Evolutionary conservation across 23 tunicate species (phyloP).

Genomic region (Diplosoma virens): DNA sequence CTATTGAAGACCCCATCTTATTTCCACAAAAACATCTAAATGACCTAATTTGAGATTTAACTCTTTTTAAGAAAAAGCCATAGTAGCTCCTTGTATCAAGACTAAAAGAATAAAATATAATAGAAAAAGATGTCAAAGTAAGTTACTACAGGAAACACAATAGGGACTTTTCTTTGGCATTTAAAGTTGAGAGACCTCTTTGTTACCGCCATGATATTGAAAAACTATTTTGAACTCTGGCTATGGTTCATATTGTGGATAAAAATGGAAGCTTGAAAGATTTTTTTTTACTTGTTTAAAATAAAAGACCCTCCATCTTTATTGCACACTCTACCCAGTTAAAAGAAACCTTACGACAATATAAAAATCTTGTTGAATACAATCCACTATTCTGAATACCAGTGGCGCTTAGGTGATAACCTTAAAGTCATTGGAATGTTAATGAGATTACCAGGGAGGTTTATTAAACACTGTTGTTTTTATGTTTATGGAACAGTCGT

Average conservation of each 20-base stretch:
- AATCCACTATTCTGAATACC: constrained; percentile 11
- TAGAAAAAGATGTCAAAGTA: neutral
- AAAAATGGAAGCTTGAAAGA: neutral
- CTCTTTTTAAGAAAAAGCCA: neutral
- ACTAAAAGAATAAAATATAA: neutral
- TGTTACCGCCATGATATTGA: neutral
- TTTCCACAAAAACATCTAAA: neutral
- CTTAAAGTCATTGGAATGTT: constrained; percentile 13
- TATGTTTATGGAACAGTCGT: constrained; percentile 8
- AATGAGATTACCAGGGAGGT: neutral
- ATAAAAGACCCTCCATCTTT: neutral
- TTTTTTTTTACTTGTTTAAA: neutral
- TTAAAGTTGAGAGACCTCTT: neutral
- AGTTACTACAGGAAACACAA: neutral
- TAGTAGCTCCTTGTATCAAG: too few species aligned
- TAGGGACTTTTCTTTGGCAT: neutral
- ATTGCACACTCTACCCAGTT: constrained; percentile 12
- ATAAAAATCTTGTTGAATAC: neutral
- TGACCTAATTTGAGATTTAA: neutral
- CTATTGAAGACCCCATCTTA: neutral
- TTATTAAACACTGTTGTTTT: neutral
- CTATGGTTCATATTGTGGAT: neutral
- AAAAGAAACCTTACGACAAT: neutral
- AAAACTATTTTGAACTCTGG: too few species aligned
- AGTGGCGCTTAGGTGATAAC: constrained; percentile 1